Conservation (phyloP, 2,888 invertebrate species). For the Andrena chrysosceles region DNA sequence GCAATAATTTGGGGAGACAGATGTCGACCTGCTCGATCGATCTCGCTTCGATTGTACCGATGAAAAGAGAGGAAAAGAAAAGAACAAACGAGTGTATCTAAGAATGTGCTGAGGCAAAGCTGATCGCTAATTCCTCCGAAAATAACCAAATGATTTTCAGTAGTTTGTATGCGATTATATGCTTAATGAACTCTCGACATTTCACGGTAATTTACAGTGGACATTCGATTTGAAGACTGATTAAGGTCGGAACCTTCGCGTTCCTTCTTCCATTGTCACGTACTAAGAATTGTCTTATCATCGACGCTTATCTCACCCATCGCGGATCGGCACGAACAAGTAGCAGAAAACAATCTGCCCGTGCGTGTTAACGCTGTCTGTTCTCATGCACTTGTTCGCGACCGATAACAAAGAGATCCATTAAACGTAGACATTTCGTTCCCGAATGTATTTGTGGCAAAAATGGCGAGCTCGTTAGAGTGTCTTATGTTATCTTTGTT, state of each 20-base stretch:
- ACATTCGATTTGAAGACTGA: conserved; percentile 66
- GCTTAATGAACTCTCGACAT: conserved; percentile 34
- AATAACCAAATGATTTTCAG: conserved; percentile 11
- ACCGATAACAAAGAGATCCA: not conserved
- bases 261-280: conserved; percentile 57
- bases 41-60: not conserved
- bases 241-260: conserved; percentile 40
- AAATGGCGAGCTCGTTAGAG: conserved; percentile 57
- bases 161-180: conserved; percentile 27
- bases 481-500: conserved; percentile 39
- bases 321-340: conserved; percentile 9
- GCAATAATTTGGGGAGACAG: not conserved
- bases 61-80: not conserved
- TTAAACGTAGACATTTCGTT: conserved; percentile 11
- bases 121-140: conserved; percentile 1
- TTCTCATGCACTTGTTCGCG: conserved; percentile 16
- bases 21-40: not conserved
- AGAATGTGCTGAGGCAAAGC: conserved; percentile 10
- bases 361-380: conserved; percentile 25
- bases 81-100: not conserved
- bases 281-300: conserved; percentile 11
- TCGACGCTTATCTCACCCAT: not conserved
- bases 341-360: conserved; percentile 40
- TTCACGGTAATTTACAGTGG: conserved; percentile 43
- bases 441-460: conserved; percentile 68